phyloP scores from a whole-genome alignment of 35 echinoderm and acorn worm genomes.

The Nesometra sesokonis region DNA sequence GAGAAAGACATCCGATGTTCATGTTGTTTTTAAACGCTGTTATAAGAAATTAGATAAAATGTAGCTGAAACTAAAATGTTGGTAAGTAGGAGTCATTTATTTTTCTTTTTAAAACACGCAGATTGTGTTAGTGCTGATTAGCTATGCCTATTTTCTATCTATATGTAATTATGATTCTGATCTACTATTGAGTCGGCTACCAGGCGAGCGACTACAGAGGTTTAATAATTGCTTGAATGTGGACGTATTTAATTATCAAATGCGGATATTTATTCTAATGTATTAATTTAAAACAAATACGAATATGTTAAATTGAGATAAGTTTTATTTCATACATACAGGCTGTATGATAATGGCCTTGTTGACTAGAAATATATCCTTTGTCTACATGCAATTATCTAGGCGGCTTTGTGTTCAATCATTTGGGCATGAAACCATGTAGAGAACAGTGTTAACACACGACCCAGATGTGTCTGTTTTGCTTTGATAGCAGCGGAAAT shows the following conservation, averaged over 20 bases:
- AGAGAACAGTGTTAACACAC: neutral
- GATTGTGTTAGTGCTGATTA: neutral
- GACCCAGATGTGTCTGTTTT: neutral
- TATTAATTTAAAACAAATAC: too few species aligned
- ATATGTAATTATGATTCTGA: neutral
- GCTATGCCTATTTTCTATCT: neutral
- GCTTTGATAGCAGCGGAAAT: neutral
- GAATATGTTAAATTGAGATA: too few species aligned
- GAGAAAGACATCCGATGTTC: neutral
- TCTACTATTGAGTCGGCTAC: neutral
- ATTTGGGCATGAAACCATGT: neutral
- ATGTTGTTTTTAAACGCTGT: neutral
- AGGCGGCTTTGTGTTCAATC: neutral
- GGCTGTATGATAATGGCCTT: neutral
- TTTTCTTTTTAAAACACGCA: too few species aligned
- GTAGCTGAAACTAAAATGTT: neutral
- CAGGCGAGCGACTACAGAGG: neutral
- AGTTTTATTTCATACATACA: too few species aligned
- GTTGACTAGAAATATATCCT: neutral
- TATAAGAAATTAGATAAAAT: neutral
- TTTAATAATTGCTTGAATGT: neutral
- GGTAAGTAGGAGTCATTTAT: too few species aligned
- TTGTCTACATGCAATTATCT: neutral
- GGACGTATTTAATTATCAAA: neutral
- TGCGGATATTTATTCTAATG: too few species aligned